Percentiles rank a stretch among this genome's conserved stretches.
These are phyloP conservation scores for Pongo abelii DNA, from an alignment of 2,113 vertebrate species.

Conservation along the genomic window DNA sequence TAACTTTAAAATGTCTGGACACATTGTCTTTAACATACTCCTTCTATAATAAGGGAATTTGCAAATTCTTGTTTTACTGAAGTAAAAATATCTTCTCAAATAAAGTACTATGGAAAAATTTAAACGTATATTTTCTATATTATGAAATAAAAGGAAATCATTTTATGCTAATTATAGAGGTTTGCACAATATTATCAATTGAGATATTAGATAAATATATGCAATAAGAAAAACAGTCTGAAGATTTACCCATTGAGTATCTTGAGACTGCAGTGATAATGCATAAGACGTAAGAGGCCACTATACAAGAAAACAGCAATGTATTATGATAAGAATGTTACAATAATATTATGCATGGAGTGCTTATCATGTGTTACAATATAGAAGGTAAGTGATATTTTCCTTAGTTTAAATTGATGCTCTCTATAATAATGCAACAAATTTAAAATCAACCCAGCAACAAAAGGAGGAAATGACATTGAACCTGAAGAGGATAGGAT, in stretches of 20 bases:
- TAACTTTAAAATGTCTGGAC: background rate
- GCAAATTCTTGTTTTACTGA: background rate
- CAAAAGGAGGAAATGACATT: background rate
- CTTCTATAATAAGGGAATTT: background rate
- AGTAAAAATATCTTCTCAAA: background rate
- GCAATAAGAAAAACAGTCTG: background rate
- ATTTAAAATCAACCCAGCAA: background rate
- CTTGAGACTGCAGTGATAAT: background rate
- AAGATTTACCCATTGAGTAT: background rate
- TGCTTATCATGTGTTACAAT: background rate
- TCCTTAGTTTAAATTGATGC: background rate
- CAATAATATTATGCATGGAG: background rate
- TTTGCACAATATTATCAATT: background rate
- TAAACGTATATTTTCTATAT: background rate
- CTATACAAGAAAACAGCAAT: background rate
- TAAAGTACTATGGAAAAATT: background rate
- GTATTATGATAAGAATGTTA: background rate
- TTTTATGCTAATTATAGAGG: background rate
- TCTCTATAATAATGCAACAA: background rate
- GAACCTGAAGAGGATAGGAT: background rate
- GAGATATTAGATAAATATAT: background rate
- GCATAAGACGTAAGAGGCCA: fast-evolving
- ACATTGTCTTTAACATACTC: background rate
- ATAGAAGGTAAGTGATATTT: background rate
- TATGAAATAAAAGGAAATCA: background rate